Evolutionary conservation across 1,140 invertebrate species (phyloP), one percentile per base, ranked within the genome.

Genomic region (Leptoteleia sp.): DNA sequence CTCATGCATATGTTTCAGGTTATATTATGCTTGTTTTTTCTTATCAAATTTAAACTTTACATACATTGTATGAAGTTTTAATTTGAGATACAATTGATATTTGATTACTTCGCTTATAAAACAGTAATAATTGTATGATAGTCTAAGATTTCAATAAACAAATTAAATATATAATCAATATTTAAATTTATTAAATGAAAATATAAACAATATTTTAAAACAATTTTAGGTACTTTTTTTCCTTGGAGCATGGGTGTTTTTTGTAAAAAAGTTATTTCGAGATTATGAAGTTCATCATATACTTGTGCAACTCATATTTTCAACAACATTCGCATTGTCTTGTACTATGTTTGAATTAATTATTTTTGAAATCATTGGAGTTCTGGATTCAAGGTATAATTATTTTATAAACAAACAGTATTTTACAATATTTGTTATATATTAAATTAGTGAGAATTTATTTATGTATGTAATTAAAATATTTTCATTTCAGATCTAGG

Each of bases 331-430:
- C 88, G 95, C 98, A 3, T 89, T 99, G 1, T 99, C 98, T 9
- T 99, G 98, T 86, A 99, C 97, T 3, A 98, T 99, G 96, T 99
- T 99, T 90, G 98, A 99, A 88, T 91, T 99, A 16, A 99, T 99
- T 70, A 99, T 99, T 87, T 99, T 99, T 92, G 99, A 99, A 91
- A 99, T 99, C 84, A 90, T 99, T 47, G 98, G 95, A 37, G 93
- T 99, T 71, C 89, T 99, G 59, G 96, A 98, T 85, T 91, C 93
- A 79, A 94, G 91, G 94, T 94, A 90, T n/a, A n/a, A n/a, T n/a
- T n/a, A n/a, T n/a, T n/a, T n/a, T n/a, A n/a, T n/a, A n/a, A n/a
- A n/a, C n/a, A n/a, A n/a, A n/a, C n/a, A n/a, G n/a, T n/a, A n/a
- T n/a, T n/a, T n/a, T n/a, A n/a, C n/a, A 45, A 35, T 33, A 13